Conservation (phyloP, 2,797 vertebrate genomes). For the Arrhamphus sclerolepis region DNA sequence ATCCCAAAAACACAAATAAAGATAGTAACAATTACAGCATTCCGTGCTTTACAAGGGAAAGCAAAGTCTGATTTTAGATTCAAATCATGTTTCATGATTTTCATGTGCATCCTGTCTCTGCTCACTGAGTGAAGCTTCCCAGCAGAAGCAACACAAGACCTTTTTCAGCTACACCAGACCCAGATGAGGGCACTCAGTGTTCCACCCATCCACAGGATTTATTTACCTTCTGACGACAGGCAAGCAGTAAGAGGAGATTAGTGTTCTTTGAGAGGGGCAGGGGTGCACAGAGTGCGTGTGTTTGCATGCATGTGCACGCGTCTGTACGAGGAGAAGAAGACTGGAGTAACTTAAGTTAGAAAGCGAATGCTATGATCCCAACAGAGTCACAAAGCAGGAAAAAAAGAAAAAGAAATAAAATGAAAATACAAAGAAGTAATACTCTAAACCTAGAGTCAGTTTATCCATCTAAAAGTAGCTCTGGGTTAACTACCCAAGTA, state of each 20-base stretch:
- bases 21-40: background rate
- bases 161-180: constrained; percentile 64
- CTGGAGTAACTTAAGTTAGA: constrained; percentile 21
- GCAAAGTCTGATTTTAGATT: constrained; percentile 1
- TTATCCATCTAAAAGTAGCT: constrained; percentile 15
- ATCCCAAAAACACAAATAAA: background rate
- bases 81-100: constrained; percentile 8
- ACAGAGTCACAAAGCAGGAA: constrained; percentile 15
- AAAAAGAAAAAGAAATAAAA: background rate
- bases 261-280: constrained; percentile 42
- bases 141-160: constrained; percentile 58
- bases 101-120: constrained; percentile 24
- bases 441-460: constrained; percentile 1
- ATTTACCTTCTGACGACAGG: constrained; percentile 67
- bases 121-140: constrained; percentile 39
- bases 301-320: background rate
- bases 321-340: constrained; percentile 28
- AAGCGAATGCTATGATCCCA: constrained; percentile 28
- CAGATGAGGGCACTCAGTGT: constrained; percentile 71
- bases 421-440: background rate
- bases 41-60: background rate
- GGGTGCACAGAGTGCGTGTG: constrained; percentile 25
- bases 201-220: constrained; percentile 70
- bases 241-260: constrained; percentile 52
- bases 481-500: background rate